phyloP scores from a whole-genome alignment of 2,797 vertebrate species.

The Enteromius fasciolatus region DNA sequence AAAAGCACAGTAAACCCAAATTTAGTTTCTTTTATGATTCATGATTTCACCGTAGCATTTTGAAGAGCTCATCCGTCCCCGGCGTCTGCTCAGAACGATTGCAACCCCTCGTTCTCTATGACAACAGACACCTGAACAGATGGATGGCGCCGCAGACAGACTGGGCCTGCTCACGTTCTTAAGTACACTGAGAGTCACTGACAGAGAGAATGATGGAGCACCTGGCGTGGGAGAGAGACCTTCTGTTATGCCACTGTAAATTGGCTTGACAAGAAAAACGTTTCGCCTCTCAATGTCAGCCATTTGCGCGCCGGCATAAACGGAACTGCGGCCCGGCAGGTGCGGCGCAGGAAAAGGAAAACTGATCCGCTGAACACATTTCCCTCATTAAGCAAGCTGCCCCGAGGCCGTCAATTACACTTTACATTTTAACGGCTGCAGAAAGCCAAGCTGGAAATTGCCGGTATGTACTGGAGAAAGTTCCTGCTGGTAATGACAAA shows the following conservation, averaged over 20 bases:
- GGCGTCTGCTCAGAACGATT: not conserved
- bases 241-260: constrained; percentile 51
- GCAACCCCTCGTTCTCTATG: constrained; percentile 21
- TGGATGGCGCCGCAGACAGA: constrained; percentile 33
- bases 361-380: constrained; percentile 29
- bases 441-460: not conserved
- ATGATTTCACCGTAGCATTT: constrained; percentile 10
- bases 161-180: constrained; percentile 21
- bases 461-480: not conserved
- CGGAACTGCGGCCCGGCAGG: constrained; percentile 25
- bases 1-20: constrained; percentile 6
- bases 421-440: constrained; percentile 12
- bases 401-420: constrained; percentile 12
- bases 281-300: constrained; percentile 50
- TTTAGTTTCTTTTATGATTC: constrained; percentile 28
- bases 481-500: not conserved
- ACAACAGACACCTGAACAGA: constrained; percentile 48
- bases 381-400: constrained; percentile 31
- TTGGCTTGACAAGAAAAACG: constrained; percentile 52
- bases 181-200: constrained; percentile 51
- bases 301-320: constrained; percentile 36
- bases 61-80: not conserved
- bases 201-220: constrained; percentile 52
- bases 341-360: constrained; percentile 9
- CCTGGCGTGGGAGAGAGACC: constrained; percentile 49